Base-by-base conservation (phyloP, 23 tunicate species). In the Ciona savignyi region DNA sequence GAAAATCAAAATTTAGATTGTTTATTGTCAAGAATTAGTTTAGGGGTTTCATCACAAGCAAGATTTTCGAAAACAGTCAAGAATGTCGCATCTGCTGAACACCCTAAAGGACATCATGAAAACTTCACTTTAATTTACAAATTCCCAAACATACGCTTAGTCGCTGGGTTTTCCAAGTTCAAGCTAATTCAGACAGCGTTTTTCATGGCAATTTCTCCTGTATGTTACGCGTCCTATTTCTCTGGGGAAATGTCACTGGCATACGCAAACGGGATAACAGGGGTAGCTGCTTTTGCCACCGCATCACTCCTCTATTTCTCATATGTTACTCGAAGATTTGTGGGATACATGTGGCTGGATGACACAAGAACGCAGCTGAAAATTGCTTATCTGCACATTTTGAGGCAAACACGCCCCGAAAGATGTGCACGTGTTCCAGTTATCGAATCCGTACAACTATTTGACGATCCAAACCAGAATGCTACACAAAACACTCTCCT, bases 381-480 rank as follows among this genome's bases (percentile, higher is more conserved):
- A 69, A 83, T 83, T 49, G 88, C 88, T 2, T 69, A 83, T 60
- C 34, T 83, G 67, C 29, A 63, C 11, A 69, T 83, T 60, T 83
- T 76, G 81, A n/a, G n/a, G n/a, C n/a, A n/a, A n/a, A n/a, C n/a
- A n/a, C n/a, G n/a, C n/a, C 81, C 75, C 34, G 19, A 62, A 4
- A 68, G 88, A 32, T 67, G 32, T 0, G 88, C 75, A 25, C 32
- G 31, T 22, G 49, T 68, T 60, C 0, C 66, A 27, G 76, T 81
- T 2, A 11, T 83, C 23, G 48, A 33, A 6, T 30, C 23, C 51
- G 51, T 75, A 20, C 33, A 68, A 30, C 65, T 61, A 60, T 33
- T 69, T 2, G 74, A 67, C 23, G 80, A 81, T n/a, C 51, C 73
- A 31, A 74, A 34, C 20, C 65, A 74, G 32, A 74, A 74, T n/a